Base-by-base conservation (phyloP, 2,888 invertebrate species). In the Lacanobia oleracea region DNA sequence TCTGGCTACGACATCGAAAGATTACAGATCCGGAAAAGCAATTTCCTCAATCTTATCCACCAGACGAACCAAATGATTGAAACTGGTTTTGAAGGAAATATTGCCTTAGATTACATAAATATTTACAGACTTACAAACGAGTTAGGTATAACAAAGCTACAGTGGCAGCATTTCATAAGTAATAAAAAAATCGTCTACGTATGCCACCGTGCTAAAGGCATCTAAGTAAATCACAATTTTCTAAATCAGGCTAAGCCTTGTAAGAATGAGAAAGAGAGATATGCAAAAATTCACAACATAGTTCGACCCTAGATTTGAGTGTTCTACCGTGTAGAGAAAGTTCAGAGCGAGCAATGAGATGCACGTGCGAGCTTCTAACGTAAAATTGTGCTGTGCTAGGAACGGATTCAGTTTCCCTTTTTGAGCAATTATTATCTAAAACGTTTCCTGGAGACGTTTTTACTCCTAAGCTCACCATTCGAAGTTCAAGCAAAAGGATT, bases 221-320 rank as follows among this genome's bases (percentile, higher is more conserved):
- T 94, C 92, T 94, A 94, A 68, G 77, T 82, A 77, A 92, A 94
- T 95, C 95, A 95, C 94, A 93, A 91, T 91, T 88, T 80, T 86
- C 93, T 93, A 93, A 88, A 84, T 85, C 75, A 88, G 93, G 93
- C 95, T 94, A 94, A 93, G 94, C 93, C 93, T 92, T 84, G 81
- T 91, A 82, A 84, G 67, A 88, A 88, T 88, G 89, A 91, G 88
- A 91, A 88, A 89, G 83, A 92, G 88, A 93, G 94, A 95, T 95
- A 95, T 95, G 95, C 94, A 93, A 93, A 91, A 92, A 79, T 87
- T 94, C 94, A 94, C 93, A 95, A 94, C 93, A 86, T 92, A 90
- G 89, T 90, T 90, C 81, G 85, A 88, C 85, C 85, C 79, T 86
- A 84, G 72, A 59, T 23, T 68, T 72, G 70, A 68, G 50, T 76